Conservation (phyloP, 2,888 invertebrate species). For the Tillus elongatus region DNA sequence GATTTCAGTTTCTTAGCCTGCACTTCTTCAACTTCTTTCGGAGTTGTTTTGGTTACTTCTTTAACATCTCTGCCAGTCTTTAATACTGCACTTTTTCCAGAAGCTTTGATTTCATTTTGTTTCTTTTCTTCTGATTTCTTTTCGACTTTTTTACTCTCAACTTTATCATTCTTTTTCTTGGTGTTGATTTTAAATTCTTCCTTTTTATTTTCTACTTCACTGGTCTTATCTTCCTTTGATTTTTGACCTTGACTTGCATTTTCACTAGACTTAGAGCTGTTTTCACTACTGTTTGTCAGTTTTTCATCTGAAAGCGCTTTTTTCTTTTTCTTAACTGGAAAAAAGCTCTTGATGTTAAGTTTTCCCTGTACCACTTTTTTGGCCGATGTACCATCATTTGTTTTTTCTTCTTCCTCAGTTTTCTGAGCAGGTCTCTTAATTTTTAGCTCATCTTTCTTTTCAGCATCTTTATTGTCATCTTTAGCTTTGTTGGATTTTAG, state of each 20-base stretch:
- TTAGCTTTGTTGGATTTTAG: neutral
- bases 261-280: constrained; percentile 6
- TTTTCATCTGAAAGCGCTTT: no score
- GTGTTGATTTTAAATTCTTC: no score
- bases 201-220: neutral
- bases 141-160: neutral
- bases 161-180: constrained; percentile 8
- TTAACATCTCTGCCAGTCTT: constrained; percentile 9
- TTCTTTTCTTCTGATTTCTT: constrained; percentile 10
- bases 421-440: constrained; percentile 21
- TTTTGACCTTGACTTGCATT: constrained; percentile 14
- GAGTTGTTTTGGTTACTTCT: constrained; percentile 25
- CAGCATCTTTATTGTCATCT: constrained; percentile 7
- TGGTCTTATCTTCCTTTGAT: constrained; percentile 11
- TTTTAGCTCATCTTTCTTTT: constrained; percentile 10
- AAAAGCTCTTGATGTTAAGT: constrained; percentile 31
- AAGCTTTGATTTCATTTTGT: constrained; percentile 5
- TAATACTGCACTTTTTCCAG: neutral
- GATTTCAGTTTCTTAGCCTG: constrained; percentile 23
- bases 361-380: no score
- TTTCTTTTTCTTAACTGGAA: constrained; percentile 29
- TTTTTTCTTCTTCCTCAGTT: constrained; percentile 17
- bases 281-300: no score
- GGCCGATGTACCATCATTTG: constrained; percentile 15
- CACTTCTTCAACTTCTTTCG: no score